Conservation (phyloP, 2,797 vertebrate species). For the Sebastes vulpes region DNA sequence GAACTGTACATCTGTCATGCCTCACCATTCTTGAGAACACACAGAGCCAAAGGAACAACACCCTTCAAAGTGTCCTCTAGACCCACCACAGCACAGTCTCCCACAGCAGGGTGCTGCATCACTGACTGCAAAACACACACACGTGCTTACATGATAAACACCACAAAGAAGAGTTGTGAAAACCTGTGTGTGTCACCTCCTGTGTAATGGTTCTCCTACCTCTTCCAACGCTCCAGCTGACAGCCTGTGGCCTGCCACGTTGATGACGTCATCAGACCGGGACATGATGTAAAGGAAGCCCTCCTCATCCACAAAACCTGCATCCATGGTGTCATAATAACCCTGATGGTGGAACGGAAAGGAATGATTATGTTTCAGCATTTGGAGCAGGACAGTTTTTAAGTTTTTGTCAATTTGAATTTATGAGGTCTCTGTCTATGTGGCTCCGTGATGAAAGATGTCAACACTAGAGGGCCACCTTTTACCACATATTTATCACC, state of each 20-base stretch:
- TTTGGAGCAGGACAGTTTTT: not conserved
- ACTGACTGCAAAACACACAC: slow-evolving; percentile 83
- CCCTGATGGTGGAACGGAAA: slow-evolving; percentile 80
- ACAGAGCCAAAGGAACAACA: slow-evolving; percentile 92
- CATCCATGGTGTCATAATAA: slow-evolving; percentile 97
- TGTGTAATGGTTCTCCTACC: slow-evolving; percentile 71
- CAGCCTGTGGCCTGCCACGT: slow-evolving; percentile 95
- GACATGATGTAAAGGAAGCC: slow-evolving; percentile 95
- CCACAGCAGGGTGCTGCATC: slow-evolving; percentile 89
- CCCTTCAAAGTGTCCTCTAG: slow-evolving; percentile 94
- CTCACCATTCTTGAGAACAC: slow-evolving; percentile 92
- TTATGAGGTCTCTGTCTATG: not conserved
- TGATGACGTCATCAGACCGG: slow-evolving; percentile 96
- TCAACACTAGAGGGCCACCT: slow-evolving; percentile 66
- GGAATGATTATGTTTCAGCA: not conserved
- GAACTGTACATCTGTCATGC: not conserved
- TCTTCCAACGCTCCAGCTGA: slow-evolving; percentile 95
- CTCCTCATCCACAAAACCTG: slow-evolving; percentile 92
- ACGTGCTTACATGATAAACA: not conserved
- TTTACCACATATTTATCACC: not conserved
- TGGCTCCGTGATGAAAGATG: not conserved
- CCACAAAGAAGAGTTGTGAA: not conserved
- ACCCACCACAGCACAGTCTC: slow-evolving; percentile 95
- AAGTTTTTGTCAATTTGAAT: not conserved
- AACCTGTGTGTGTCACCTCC: accelerated